These are phyloP conservation scores for Taxidea taxus DNA, from an alignment of 2,113 vertebrate genomes.

Conservation along the genomic window DNA sequence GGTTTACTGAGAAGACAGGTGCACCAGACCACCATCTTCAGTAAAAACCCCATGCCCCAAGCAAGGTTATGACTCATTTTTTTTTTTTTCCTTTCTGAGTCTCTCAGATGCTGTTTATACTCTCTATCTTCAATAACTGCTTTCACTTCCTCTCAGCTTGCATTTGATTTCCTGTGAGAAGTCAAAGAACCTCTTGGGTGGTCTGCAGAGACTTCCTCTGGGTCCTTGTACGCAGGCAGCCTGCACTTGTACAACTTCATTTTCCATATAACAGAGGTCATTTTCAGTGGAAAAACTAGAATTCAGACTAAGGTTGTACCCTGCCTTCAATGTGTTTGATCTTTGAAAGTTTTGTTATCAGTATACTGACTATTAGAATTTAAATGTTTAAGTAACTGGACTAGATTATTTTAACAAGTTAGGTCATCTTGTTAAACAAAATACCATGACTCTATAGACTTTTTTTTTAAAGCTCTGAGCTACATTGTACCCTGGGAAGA, in stretches of 20 bases:
- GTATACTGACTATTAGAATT: neutral
- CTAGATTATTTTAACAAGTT: neutral
- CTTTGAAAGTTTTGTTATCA: neutral
- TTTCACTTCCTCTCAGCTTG: neutral
- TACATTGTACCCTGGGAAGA: neutral
- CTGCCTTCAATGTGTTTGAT: neutral
- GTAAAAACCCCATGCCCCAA: neutral
- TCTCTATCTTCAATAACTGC: neutral
- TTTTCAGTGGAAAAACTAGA: neutral
- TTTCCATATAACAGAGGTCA: neutral
- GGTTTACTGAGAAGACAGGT: neutral
- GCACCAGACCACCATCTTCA: neutral
- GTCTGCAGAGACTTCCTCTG: neutral
- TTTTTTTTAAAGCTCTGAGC: neutral
- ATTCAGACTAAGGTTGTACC: neutral
- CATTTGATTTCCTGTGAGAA: neutral
- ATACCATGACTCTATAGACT: neutral
- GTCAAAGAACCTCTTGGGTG: neutral
- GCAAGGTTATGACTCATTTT: neutral
- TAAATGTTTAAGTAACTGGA: neutral
- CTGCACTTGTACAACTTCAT: neutral
- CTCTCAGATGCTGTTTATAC: neutral
- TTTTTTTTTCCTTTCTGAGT: neutral
- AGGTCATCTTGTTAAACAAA: neutral
- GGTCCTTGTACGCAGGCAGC: neutral